Conservation (phyloP, 2,888 invertebrate species). For the Drosophila colorata region DNA sequence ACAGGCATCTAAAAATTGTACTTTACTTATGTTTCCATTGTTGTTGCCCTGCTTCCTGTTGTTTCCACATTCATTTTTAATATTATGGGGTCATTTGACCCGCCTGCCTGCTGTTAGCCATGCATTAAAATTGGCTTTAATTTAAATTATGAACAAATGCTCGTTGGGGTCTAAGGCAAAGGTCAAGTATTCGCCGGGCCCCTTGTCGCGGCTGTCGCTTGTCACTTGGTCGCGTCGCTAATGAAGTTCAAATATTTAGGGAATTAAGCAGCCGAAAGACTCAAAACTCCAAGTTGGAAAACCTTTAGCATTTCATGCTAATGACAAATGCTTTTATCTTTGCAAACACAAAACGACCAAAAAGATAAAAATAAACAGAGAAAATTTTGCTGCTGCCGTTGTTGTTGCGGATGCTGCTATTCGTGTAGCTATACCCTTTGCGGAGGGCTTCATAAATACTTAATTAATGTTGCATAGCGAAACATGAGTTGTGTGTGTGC, state of each 20-base stretch:
- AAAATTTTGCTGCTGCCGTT: constrained; percentile 14
- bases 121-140: constrained; percentile 65
- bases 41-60: neutral
- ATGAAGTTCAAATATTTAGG: constrained; percentile 77
- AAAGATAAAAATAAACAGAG: constrained; percentile 33
- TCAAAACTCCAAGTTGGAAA: constrained; percentile 41
- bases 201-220: constrained; percentile 8
- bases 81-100: constrained; percentile 14
- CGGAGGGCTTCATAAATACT: constrained; percentile 7
- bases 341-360: constrained; percentile 43
- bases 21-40: neutral
- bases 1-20: neutral
- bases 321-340: constrained; percentile 80
- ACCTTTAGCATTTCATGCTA: constrained; percentile 75
- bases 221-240: constrained; percentile 39
- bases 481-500: neutral
- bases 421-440: constrained; percentile 42
- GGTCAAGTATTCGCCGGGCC: constrained; percentile 31
- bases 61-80: constrained; percentile 31
- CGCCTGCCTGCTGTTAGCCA: constrained; percentile 1
- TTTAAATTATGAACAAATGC: constrained; percentile 68
- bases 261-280: constrained; percentile 42
- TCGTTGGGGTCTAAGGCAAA: constrained; percentile 43
- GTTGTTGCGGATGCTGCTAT: constrained; percentile 15
- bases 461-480: constrained; percentile 10